Base-by-base conservation (phyloP, 2,888 invertebrate genomes). In the Drosophila neotestacea region DNA sequence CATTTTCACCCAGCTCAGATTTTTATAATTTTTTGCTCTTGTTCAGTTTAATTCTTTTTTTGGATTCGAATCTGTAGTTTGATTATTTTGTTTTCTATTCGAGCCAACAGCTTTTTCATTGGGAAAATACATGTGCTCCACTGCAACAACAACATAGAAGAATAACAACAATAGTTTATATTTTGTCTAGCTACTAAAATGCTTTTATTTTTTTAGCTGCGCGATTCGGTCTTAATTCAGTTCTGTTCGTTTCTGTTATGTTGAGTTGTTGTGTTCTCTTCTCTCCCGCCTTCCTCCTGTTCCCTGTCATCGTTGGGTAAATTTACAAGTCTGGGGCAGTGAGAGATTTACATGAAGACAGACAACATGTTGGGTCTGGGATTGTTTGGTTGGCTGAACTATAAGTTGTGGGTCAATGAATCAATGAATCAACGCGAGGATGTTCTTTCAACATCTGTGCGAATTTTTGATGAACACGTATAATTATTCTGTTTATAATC, bases 391-490 rank as follows among this genome's bases (percentile, higher is more conserved):
- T 68, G 70, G 22, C 54, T 65, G 69, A 70, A 62, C 67, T 71
- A 66, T 51, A 68, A 46, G 79, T 77, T 81, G 66, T 84, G 81
- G 85, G 87, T 86, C 83, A 83, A 81, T 70, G 85, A 75, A 63
- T 71, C 74, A 67, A 75, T 74, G 77, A 83, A 73, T 85, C 84
- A 80, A 76, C 63, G 55, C 59, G 59, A 71, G 62, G 71, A 74
- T 77, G 66, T 63, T 67, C 58, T 41, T 48, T 42, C 48, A 74
- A 71, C 81, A 86, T 71, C 86, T 83, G 81, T 81, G 79, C 77
- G 70, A 79, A 74, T 66, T 67, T 67, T 50, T 60, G 47, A 66
- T 58, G 13, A 60, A 42, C 34, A 42, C 16, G 36, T 44, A 30
- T 54, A 54, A 32, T 58, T 36, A 46, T 10, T 27, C 6, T 1